Conservation (phyloP, 2,797 vertebrate species). For the Anguilla pacifica region DNA sequence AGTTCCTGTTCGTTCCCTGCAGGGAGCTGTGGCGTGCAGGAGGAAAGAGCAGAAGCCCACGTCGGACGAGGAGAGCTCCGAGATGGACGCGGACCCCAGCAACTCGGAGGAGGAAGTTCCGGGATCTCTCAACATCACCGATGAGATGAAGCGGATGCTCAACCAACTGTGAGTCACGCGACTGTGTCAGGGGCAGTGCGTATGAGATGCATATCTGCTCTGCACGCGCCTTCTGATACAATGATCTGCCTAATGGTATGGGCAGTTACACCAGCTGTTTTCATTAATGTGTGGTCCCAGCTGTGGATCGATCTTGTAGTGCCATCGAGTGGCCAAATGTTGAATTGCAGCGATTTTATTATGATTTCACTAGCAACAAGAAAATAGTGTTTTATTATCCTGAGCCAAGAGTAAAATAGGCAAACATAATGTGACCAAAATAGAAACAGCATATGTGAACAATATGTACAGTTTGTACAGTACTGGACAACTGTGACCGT, state of each 20-base stretch:
- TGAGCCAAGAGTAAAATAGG: background rate
- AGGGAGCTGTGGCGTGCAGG: constrained; percentile 81
- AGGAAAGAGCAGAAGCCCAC: constrained; percentile 84
- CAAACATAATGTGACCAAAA: background rate
- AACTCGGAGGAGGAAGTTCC: constrained; percentile 87
- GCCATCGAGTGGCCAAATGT: constrained; percentile 42
- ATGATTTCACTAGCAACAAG: background rate
- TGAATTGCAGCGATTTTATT: constrained; percentile 15
- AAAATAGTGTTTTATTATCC: too few relatives aligned
- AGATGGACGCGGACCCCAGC: constrained; percentile 89
- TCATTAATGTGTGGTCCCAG: background rate
- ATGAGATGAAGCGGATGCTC: constrained; percentile 98
- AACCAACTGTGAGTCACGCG: constrained; percentile 89
- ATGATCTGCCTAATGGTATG: background rate
- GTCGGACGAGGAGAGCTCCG: constrained; percentile 84
- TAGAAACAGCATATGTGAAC: background rate
- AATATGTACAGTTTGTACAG: background rate
- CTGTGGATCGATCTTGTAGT: constrained; percentile 15
- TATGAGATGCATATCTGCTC: background rate
- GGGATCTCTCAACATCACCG: constrained; percentile 92
- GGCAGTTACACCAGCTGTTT: background rate
- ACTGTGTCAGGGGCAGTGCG: background rate
- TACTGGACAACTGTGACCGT: background rate
- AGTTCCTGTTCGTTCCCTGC: constrained; percentile 33
- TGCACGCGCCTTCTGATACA: background rate